These are phyloP conservation scores for Pectinophora gossypiella DNA, from an alignment of 1,140 invertebrate species.

Conservation along the genomic window DNA sequence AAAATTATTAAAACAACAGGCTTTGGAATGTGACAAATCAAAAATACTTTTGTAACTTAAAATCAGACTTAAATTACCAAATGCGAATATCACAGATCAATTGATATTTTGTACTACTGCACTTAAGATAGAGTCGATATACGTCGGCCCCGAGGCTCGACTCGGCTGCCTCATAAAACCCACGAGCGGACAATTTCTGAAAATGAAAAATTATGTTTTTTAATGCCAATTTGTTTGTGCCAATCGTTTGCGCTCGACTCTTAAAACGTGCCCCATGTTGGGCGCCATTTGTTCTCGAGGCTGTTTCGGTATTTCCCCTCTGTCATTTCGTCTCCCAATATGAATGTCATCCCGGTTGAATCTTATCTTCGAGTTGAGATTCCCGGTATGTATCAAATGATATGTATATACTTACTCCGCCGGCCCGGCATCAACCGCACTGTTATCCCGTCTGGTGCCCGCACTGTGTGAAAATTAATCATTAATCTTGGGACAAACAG, in stretches of 20 bases:
- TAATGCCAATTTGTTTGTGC: slow-evolving; percentile 1
- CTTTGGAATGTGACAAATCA: slow-evolving; percentile 62
- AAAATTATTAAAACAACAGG: slow-evolving; percentile 19
- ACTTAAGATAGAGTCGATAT: slow-evolving; percentile 56
- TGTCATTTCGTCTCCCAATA: too few species aligned
- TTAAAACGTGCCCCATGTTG: neutral
- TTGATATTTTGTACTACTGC: slow-evolving; percentile 53
- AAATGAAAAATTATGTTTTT: slow-evolving; percentile 51
- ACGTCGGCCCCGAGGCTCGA: slow-evolving; percentile 10
- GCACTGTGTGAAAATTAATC: slow-evolving; percentile 65
- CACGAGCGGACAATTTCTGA: slow-evolving; percentile 73
- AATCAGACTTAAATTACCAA: slow-evolving; percentile 61
- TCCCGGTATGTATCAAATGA: slow-evolving; percentile 13
- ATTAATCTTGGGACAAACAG: too few species aligned
- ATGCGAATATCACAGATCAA: slow-evolving; percentile 73
- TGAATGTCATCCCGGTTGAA: too few species aligned
- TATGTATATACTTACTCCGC: slow-evolving; percentile 66
- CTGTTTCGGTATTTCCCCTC: too few species aligned
- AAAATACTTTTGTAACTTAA: slow-evolving; percentile 32
- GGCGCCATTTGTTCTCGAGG: too few species aligned
- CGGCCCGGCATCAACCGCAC: slow-evolving; percentile 70
- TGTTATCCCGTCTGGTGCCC: slow-evolving; percentile 65
- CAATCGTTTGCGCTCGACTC: too few species aligned
- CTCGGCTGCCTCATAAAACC: slow-evolving; percentile 64
- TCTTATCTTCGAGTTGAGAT: too few species aligned